These are phyloP conservation scores for Brotogeris chrysoptera DNA, from an alignment of 2,797 vertebrate genomes.

Conservation along the genomic window DNA sequence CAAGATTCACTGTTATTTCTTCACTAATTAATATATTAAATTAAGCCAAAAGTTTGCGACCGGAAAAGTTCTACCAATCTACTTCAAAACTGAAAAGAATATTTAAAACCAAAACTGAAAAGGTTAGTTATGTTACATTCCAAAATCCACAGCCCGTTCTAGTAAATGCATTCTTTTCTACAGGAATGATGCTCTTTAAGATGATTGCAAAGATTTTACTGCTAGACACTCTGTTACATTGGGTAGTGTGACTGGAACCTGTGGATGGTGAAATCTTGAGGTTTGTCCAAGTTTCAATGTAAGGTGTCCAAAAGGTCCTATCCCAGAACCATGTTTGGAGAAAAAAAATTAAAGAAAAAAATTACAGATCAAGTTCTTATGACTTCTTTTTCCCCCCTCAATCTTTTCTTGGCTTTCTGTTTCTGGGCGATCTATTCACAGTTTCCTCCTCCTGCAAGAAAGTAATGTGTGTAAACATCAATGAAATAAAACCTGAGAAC, in stretches of 20 bases:
- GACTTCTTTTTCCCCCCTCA: slow-evolving; percentile 78
- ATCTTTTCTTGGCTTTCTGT: slow-evolving; percentile 91
- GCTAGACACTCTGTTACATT: slow-evolving; percentile 79
- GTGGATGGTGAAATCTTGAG: slow-evolving; percentile 74
- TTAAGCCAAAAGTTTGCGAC: slow-evolving; percentile 77
- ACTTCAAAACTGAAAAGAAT: slow-evolving; percentile 69
- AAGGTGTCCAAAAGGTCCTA: slow-evolving; percentile 76
- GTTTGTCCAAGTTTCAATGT: slow-evolving; percentile 78
- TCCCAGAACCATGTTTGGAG: slow-evolving; percentile 70
- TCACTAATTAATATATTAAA: slow-evolving; percentile 80
- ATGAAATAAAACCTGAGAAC: background rate
- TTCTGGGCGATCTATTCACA: slow-evolving; percentile 94
- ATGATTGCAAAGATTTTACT: slow-evolving; percentile 80
- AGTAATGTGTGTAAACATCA: background rate
- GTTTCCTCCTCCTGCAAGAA: slow-evolving; percentile 86
- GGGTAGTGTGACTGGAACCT: slow-evolving; percentile 75
- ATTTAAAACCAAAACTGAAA: slow-evolving; percentile 69
- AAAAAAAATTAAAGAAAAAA: background rate
- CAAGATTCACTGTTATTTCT: slow-evolving; percentile 72
- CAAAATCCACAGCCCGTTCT: slow-evolving; percentile 76
- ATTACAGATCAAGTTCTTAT: slow-evolving; percentile 78
- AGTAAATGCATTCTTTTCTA: slow-evolving; percentile 81
- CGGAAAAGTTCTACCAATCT: slow-evolving; percentile 76
- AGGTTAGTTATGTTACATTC: slow-evolving; percentile 83
- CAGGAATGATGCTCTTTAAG: slow-evolving; percentile 77